These are phyloP conservation scores for Scaptomyza flava DNA, from an alignment of 2,888 invertebrate genomes.

Conservation along the genomic window DNA sequence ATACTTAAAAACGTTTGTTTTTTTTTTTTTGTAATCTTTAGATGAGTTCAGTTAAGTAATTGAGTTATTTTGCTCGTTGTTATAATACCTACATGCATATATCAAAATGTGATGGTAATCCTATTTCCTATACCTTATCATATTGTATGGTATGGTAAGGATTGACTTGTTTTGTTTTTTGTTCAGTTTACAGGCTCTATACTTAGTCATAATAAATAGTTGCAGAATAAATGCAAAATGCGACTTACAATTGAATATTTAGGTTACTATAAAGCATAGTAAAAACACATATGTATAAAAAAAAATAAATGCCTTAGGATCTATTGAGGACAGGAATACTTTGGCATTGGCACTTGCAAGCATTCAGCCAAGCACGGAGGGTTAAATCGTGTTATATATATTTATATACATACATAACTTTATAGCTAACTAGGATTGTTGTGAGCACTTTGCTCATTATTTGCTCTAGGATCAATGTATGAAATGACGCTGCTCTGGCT, in stretches of 20 bases:
- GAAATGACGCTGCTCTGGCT: constrained; percentile 84
- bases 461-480: constrained; percentile 83
- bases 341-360: constrained; percentile 39
- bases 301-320: constrained; percentile 14
- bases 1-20: constrained; percentile 36
- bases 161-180: background rate
- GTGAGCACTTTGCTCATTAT: constrained; percentile 32
- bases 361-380: constrained; percentile 42
- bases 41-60: constrained; percentile 31
- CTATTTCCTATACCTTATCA: constrained; percentile 71
- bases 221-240: constrained; percentile 18
- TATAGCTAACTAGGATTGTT: constrained; percentile 62
- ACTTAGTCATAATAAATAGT: constrained; percentile 60
- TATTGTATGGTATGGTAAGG: background rate
- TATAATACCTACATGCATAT: background rate
- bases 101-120: constrained; percentile 69
- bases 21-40: constrained; percentile 8
- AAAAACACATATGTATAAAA: background rate
- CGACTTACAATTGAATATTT: background rate
- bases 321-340: constrained; percentile 38
- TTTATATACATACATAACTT: constrained; percentile 8
- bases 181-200: background rate
- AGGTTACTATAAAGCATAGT: constrained; percentile 9
- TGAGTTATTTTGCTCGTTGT: constrained; percentile 35
- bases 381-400: constrained; percentile 16